Conservation (phyloP, 2,113 vertebrate species). For the Mormyrus lacerda region DNA sequence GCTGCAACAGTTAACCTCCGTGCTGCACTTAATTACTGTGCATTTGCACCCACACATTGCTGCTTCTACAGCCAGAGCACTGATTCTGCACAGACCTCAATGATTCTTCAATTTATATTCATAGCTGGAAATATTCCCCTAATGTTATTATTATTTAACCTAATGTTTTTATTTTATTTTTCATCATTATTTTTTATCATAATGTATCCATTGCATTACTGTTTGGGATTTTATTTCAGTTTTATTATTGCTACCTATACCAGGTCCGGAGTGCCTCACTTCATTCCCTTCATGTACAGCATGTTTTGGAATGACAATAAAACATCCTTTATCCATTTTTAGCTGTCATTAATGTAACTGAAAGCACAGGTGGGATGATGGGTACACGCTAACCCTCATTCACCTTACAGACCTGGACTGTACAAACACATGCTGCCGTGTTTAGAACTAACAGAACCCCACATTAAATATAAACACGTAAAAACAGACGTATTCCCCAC, state of each 20-base stretch:
- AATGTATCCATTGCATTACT: background rate
- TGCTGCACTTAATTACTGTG: no score
- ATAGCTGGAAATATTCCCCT: background rate
- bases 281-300: background rate
- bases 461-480: background rate
- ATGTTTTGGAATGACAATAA: background rate
- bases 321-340: background rate
- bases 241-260: background rate
- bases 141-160: no score
- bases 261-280: background rate
- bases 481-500: background rate
- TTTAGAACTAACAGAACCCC: background rate
- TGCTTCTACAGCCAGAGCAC: no score
- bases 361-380: background rate
- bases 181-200: background rate
- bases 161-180: background rate
- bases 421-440: background rate
- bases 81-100: no score
- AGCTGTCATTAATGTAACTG: background rate
- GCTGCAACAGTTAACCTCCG: no score
- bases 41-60: no score
- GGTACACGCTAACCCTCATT: background rate
- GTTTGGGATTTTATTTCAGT: background rate
- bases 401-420: background rate
- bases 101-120: no score